Percentiles rank a stretch among this genome's conserved stretches.
Evolutionary conservation across 2,888 invertebrate genomes (phyloP).

Genomic region (Alsophila aescularia): DNA sequence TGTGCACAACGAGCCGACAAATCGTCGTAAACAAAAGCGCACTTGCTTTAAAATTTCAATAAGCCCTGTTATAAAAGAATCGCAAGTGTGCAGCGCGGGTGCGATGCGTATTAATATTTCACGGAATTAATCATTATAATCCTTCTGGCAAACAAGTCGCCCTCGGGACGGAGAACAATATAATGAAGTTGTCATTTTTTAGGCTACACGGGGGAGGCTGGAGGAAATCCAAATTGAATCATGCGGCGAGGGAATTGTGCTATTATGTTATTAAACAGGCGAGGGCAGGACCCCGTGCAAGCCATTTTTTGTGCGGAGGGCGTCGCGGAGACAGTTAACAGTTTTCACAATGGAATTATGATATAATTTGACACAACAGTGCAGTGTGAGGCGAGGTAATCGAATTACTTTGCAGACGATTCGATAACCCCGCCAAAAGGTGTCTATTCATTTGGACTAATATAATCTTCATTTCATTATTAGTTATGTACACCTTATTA

Average conservation of each 20-base stretch:
- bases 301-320: conserved; percentile 78
- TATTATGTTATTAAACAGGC: conserved; percentile 87
- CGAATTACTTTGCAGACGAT: conserved; percentile 29
- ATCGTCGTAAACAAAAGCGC: conserved; percentile 65
- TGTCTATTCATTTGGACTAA: conserved; percentile 6
- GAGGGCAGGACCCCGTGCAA: conserved; percentile 84
- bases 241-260: conserved; percentile 87
- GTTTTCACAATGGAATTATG: conserved; percentile 84
- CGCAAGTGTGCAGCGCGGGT: conserved; percentile 78
- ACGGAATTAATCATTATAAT: conserved; percentile 84
- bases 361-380: conserved; percentile 81
- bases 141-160: conserved; percentile 83
- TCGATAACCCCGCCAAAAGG: conserved; percentile 16
- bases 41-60: conserved; percentile 73
- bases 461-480: neutral
- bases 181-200: conserved; percentile 85
- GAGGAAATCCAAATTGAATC: conserved; percentile 88
- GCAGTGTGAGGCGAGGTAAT: conserved; percentile 48
- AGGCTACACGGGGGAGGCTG: conserved; percentile 80
- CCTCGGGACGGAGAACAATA: conserved; percentile 79
- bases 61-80: conserved; percentile 64
- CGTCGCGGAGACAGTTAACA: conserved; percentile 82
- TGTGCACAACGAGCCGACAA: conserved; percentile 46
- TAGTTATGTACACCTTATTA: too few species aligned
- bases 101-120: conserved; percentile 82